Evolutionary conservation across 2,797 vertebrate species (phyloP), one percentile per base, ranked within the genome.

Genomic region (Petrocephalus sullivani): DNA sequence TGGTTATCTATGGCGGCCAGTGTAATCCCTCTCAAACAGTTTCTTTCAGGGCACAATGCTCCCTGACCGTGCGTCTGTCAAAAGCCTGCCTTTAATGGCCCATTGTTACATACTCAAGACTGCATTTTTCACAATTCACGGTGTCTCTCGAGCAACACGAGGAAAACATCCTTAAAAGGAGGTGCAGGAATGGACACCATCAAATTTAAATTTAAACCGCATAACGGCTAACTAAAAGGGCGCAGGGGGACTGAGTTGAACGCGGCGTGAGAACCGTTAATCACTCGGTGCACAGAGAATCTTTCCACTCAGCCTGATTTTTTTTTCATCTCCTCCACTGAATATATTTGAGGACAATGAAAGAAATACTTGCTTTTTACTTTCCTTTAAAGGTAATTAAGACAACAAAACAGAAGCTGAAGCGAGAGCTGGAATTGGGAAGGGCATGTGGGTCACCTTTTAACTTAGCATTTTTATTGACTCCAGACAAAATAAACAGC

Each of bases 401-500:
- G 67, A 88, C 85, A 87, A 87, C 33, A 86, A 95, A 93, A 87
- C 89, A 95, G 93, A 93, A 92, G 82, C 90, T 89, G 90, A 94
- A 93, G 91, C 91, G 89, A 89, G 88, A 87, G 89, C 83, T 89
- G 89, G 89, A 90, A 90, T 88, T 91, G 91, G 94, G 93, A 92
- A 90, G 93, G 94, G 91, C 90, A 90, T 89, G 87, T 92, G 89
- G 91, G 89, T 91, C 90, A 89, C 83, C 85, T 90, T 90, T 91
- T 95, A 96, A 96, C 91, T 93, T 94, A 96, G 95, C 95, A 94
- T 95, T 96, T 97, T 97, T 97, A 97, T 96, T 97, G 96, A 97
- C 96, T 97, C 95, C 95, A 94, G 96, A 97, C 95, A 96, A 96
- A 97, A 97, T 96, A 97, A 96, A 95, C 95, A 96, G 97, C 96